These are phyloP conservation scores for Nycticryphes semicollaris DNA, from an alignment of 2,113 vertebrate genomes.

Conservation along the genomic window DNA sequence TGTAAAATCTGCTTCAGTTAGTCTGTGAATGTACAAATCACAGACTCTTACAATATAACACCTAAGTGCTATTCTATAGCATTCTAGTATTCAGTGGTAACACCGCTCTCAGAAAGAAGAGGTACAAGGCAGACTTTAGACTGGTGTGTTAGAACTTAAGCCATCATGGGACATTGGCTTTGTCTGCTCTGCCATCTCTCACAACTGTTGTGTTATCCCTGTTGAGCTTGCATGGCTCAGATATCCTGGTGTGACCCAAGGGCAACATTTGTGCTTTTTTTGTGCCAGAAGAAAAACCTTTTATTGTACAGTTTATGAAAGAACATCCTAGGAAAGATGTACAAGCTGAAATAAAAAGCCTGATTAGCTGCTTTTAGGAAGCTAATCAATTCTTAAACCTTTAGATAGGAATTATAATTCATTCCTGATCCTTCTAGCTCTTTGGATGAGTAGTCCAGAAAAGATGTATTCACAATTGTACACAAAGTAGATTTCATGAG, in stretches of 20 bases:
- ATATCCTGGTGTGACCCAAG: neutral
- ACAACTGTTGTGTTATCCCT: neutral
- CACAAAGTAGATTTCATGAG: neutral
- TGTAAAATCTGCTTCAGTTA: neutral
- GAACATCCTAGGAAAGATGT: neutral
- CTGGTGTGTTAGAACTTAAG: neutral
- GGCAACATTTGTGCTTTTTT: neutral
- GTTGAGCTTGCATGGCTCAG: neutral
- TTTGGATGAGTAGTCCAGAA: neutral
- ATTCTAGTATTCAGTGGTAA: neutral
- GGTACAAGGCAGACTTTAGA: neutral
- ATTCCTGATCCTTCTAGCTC: neutral
- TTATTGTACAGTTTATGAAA: neutral
- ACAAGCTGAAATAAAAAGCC: neutral
- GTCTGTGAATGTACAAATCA: neutral
- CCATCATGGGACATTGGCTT: neutral
- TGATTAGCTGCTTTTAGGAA: neutral
- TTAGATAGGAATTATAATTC: neutral
- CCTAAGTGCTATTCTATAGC: fast-evolving
- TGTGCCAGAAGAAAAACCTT: neutral
- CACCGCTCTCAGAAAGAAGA: neutral
- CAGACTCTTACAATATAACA: fast-evolving
- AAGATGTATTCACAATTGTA: neutral
- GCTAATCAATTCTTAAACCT: neutral
- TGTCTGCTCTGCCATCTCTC: neutral